Evolutionary conservation across 2,797 vertebrate species (phyloP).

Genomic region (Strix occidentalis): DNA sequence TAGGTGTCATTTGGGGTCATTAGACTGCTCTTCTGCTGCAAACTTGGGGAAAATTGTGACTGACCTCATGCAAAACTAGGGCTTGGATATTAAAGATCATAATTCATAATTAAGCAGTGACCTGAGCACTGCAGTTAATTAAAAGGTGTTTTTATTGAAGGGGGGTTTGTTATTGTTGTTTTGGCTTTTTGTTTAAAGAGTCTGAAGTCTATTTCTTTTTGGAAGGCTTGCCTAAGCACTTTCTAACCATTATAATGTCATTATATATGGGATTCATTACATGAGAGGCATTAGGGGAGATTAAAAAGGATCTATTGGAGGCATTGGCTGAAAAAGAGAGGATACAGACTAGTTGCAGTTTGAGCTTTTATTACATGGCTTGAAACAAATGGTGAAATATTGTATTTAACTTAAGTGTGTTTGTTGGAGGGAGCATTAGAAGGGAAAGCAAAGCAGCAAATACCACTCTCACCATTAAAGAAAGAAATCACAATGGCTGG

Average conservation of each 20-base stretch:
- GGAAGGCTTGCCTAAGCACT: slow-evolving; percentile 54
- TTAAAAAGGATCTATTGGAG: slow-evolving; percentile 60
- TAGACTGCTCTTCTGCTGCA: background rate
- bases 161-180: background rate
- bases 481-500: slow-evolving; percentile 20
- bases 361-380: slow-evolving; percentile 29
- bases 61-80: background rate
- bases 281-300: slow-evolving; percentile 59
- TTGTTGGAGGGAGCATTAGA: slow-evolving; percentile 1
- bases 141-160: slow-evolving; percentile 31
- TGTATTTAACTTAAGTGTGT: slow-evolving; percentile 54
- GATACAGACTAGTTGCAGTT: slow-evolving; percentile 34
- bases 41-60: background rate
- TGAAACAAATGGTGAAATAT: slow-evolving; percentile 50
- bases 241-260: slow-evolving; percentile 55
- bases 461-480: background rate
- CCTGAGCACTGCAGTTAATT: slow-evolving; percentile 36
- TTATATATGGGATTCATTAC: slow-evolving; percentile 61
- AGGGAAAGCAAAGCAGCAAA: slow-evolving; percentile 1
- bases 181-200: slow-evolving; percentile 27
- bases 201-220: slow-evolving; percentile 47
- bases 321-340: slow-evolving; percentile 51
- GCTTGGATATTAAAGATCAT: background rate
- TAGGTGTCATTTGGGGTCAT: background rate
- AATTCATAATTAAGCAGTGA: slow-evolving; percentile 20